These are phyloP conservation scores for Tetramorium bicarinatum DNA, from an alignment of 2,888 invertebrate species.

Conservation along the genomic window DNA sequence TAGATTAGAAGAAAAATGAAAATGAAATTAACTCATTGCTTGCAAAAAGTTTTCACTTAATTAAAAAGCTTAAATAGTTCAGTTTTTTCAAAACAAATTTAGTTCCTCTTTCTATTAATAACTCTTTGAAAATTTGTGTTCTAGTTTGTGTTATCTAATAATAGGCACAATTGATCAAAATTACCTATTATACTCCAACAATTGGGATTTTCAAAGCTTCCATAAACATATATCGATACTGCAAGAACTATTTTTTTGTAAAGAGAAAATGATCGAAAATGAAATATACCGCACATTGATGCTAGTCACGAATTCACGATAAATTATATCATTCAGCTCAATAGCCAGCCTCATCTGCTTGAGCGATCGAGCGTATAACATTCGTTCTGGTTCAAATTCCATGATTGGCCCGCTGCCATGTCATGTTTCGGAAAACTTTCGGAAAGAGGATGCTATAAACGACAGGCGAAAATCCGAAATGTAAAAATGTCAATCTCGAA, in stretches of 20 bases:
- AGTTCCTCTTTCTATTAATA: background rate
- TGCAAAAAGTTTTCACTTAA: background rate
- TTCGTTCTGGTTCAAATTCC: constrained; percentile 25
- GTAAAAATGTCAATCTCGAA: background rate
- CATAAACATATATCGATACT: background rate
- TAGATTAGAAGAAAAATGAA: background rate
- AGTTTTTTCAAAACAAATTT: background rate
- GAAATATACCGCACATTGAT: constrained; percentile 13
- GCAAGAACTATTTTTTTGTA: background rate
- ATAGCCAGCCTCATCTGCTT: constrained; percentile 38
- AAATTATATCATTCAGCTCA: constrained; percentile 38
- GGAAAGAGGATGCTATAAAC: background rate
- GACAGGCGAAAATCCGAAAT: background rate
- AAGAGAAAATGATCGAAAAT: constrained; percentile 1
- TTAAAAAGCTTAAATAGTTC: background rate
- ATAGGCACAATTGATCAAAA: background rate
- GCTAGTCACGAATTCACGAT: constrained; percentile 28
- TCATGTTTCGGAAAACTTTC: constrained; percentile 29
- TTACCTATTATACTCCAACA: background rate
- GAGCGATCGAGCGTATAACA: constrained; percentile 40
- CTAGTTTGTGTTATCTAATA: background rate
- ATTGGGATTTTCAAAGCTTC: background rate
- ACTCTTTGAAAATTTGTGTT: background rate
- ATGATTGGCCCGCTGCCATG: constrained; percentile 39
- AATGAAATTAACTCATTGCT: background rate